Base-by-base conservation (phyloP, 1,140 invertebrate genomes). In the Leptinotarsa undecemlineata region DNA sequence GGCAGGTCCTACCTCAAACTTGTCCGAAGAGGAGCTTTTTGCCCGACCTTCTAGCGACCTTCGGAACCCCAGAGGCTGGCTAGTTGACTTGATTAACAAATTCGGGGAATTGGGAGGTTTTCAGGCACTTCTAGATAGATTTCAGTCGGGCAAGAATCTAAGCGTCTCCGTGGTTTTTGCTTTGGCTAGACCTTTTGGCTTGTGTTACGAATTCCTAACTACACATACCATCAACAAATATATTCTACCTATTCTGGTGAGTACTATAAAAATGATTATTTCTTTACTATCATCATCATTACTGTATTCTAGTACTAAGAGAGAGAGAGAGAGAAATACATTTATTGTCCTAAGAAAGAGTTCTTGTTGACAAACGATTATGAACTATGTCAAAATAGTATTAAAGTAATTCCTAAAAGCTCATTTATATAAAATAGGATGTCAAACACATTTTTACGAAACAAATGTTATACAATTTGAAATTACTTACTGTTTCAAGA, bases 51-150 rank as follows among this genome's bases (percentile, higher is more conserved):
- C 94, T 67, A 87, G 90, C 75, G 95, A 95, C 85, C 89, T 90
- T 23, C 89, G 93, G 78, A 91, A 89, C 82, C 92, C 92, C 60
- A 89, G 94, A 83, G 96, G 96, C 64, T 98, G 97, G 96, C 90
- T 98, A 48, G 95, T 98, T 71, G 96, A 98, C 90, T 88, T 98
- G 75, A 95, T 98, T 73, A 98, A 99, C 89, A 90, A 90, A 88
- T 98, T 98, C 88, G 97, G 97, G 20, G 90, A 91, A 81, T 87
- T 94, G 63, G 91, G 92, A 76, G 97, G 97, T 76, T 99, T 99
- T 87, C 90, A 95, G 82, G 93, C 93, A 82, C 85, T 98, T 70
- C 86, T 95, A 69, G 93, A 96, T 82, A 89, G 96, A 82, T 98
- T 98, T 89, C 91, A 93, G 82, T 89, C 86, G 81, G 90, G 89